Base-by-base conservation (phyloP, 2,113 vertebrate species). In the Clarias batrachus region DNA sequence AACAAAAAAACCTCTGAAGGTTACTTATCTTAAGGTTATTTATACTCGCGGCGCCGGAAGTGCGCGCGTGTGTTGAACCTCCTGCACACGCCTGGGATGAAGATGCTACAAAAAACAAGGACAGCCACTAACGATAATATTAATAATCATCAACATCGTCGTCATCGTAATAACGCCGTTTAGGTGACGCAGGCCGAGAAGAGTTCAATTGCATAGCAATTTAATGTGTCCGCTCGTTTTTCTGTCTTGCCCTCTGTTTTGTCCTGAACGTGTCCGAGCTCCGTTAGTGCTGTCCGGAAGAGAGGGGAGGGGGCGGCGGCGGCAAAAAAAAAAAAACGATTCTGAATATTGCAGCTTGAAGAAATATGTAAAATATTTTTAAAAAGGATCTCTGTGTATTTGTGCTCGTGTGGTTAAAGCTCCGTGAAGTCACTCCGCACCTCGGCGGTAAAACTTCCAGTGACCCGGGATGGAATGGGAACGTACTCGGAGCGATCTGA, bases 191-290 rank as follows among this genome's bases (percentile, higher is more conserved):
- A 94, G 94, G 93, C 93, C 93, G 94, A 94, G 94, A 95, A 93
- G 91, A 94, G 92, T 94, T 95, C 94, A 95, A 95, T 95, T 95
- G 95, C 94, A 96, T 95, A 96, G 94, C 95, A 96, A 95, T 95
- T 95, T 95, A 94, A 94, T 95, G 63, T 94, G 93, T 93, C 92
- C 93, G 93, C 94, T 93, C 93, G 93, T 93, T 94, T 63, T 62
- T 80, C 78, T 13, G 30, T 80, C 57, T 80, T 23, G 56, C 30
- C 30, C 78, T 80, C n/a, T 56, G 76, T 78, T 54, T 48, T 59
- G 54, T 79, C 57, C 57, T 80, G n/a, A 37, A 80, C 11, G 56
- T 23, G 77, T 59, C 77, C 30, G 57, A 80, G 30, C 78, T 27
- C 17, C 19, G 3, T 37, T 33, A 33, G 66, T 17, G 68, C 68